Percentiles rank a stretch among this genome's conserved stretches.
Evolutionary conservation across 2,888 invertebrate species (phyloP).

Genomic region (Lasioglossum morio): DNA sequence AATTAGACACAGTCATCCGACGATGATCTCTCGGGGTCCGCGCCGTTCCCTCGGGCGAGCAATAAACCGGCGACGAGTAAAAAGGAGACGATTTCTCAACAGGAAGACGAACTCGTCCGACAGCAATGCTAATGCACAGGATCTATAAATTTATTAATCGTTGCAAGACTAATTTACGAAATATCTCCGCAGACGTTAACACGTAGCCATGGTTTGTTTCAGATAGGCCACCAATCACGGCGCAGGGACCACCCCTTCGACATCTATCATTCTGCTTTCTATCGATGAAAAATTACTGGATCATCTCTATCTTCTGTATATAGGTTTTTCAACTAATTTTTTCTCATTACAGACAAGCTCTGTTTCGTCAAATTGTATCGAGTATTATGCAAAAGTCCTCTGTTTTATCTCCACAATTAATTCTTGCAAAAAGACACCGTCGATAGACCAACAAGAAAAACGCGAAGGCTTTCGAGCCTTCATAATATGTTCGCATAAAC

Average conservation of each 20-base stretch:
- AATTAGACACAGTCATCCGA: neutral
- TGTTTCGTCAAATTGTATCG: neutral
- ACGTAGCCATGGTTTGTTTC: neutral
- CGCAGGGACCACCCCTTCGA: neutral
- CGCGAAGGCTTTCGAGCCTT: neutral
- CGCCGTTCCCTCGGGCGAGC: neutral
- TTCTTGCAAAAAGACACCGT: neutral
- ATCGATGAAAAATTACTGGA: neutral
- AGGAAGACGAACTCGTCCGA: constrained; percentile 9
- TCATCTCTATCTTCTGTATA: neutral
- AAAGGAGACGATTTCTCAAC: constrained; percentile 29
- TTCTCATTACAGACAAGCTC: neutral
- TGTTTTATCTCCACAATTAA: neutral
- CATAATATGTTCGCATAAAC: neutral
- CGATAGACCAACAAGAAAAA: too few species aligned
- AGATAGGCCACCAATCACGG: constrained; percentile 2
- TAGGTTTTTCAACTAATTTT: neutral
- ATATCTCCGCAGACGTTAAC: constrained; percentile 18
- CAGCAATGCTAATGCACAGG: constrained; percentile 33
- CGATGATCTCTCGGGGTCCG: constrained; percentile 19
- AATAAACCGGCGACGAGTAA: constrained; percentile 18
- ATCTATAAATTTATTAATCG: constrained; percentile 29
- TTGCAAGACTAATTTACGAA: constrained; percentile 26
- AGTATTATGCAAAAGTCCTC: neutral
- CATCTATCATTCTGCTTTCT: neutral